A percentile compares a stretch with the other conserved stretches of the same genome.
These are phyloP conservation scores for Deilephila porcellus DNA, from an alignment of 2,888 invertebrate species.

Conservation along the genomic window DNA sequence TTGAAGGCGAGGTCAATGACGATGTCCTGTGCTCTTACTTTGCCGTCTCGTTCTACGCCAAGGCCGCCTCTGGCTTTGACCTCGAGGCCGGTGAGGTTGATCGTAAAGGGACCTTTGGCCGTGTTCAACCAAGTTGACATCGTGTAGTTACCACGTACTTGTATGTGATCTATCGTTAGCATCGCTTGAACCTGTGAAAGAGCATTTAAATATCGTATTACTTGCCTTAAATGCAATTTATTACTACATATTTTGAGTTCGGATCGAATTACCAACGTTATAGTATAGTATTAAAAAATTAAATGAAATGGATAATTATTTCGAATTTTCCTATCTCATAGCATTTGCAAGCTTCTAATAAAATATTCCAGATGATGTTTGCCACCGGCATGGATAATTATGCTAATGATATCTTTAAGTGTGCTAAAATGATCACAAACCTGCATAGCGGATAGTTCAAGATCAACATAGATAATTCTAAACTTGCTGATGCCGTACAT, in stretches of 20 bases:
- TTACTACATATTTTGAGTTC: neutral
- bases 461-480: conserved; percentile 88
- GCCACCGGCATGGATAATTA: neutral
- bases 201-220: conserved; percentile 41
- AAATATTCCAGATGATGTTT: no score
- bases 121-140: conserved; percentile 88
- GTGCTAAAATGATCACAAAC: conserved; percentile 63
- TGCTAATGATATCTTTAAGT: neutral
- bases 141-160: conserved; percentile 90
- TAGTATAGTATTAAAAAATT: no score
- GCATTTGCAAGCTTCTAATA: no score
- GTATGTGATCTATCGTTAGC: conserved; percentile 88
- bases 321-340: no score
- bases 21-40: conserved; percentile 90
- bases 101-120: conserved; percentile 90
- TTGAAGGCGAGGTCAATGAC: conserved; percentile 91
- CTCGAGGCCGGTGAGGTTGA: conserved; percentile 88
- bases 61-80: conserved; percentile 88
- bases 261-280: no score
- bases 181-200: conserved; percentile 87
- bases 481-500: conserved; percentile 92
- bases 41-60: conserved; percentile 89
- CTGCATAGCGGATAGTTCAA: conserved; percentile 90
- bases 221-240: neutral
- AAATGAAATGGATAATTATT: no score